Base-by-base conservation (phyloP, 1,140 invertebrate genomes). In the Drosophila grimshawi region DNA sequence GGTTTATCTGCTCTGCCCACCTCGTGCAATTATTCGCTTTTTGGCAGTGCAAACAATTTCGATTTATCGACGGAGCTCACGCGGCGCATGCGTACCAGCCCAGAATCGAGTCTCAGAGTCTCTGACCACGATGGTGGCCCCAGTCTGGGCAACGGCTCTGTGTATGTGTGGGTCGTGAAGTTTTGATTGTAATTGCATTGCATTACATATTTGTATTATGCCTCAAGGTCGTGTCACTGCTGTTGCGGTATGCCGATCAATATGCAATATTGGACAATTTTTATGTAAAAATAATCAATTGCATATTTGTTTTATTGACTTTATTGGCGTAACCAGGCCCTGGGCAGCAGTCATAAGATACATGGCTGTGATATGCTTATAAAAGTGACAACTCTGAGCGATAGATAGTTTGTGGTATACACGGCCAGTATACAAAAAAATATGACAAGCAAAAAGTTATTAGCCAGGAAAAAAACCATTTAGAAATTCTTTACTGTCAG, bases 1-100 rank as follows among this genome's bases (percentile, higher is more conserved):
- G 52, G 71, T 41, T 48, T 63, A 59, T 64, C 67, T 56, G 59
- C 27, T 51, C 43, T 60, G 37, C 63, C 60, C 64, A 66, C 65
- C 80, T 86, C 76, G 81, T 88, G 83, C 82, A 86, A 88, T 88
- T 88, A 89, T 80, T 89, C 78, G 85, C 85, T 88, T 88, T 88
- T 88, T 88, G 83, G 83, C 83, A 88, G 83, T 88, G 85, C 83
- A 88, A 88, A 88, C 83, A 88, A 88, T 88, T 88, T 88, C 83
- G 85, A 88, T 88, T 88, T 88, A 88, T 88, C 83, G 83, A 72
- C 77, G 78, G 83, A 88, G 62, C 83, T 88, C 83, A 89, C 83
- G 83, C 83, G 76, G 82, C 78, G 83, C 79, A 83, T 86, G 82
- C 82, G 82, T 83, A 83, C 55, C 30, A 39, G 19, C 37, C 51